Evolutionary conservation across 2,797 vertebrate species (phyloP).

Genomic region (Falco rusticolus): DNA sequence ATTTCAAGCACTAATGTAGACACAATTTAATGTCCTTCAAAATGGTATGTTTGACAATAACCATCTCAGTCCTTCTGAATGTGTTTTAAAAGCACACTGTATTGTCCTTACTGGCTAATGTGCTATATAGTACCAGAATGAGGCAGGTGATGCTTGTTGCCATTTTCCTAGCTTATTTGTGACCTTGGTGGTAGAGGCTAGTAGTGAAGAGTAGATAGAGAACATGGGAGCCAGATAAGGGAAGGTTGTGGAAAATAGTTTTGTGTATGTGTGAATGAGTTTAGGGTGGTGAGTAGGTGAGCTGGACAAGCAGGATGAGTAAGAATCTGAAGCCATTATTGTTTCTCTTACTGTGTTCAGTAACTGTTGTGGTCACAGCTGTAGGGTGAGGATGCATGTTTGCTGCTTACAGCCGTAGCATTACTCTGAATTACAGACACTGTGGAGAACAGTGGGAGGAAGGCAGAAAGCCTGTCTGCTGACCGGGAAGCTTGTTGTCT

Average conservation of each 20-base stretch:
- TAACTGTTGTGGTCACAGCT: background rate
- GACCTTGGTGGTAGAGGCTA: background rate
- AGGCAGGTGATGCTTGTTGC: background rate
- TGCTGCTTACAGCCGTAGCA: background rate
- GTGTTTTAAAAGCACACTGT: background rate
- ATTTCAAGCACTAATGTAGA: background rate
- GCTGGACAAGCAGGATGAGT: background rate
- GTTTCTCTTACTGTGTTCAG: background rate
- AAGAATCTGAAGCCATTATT: background rate
- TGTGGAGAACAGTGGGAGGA: background rate
- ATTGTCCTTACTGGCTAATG: background rate
- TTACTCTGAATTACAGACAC: background rate
- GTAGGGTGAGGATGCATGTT: background rate
- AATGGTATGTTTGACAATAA: background rate
- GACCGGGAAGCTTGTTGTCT: slow-evolving; percentile 12
- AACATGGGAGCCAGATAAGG: background rate
- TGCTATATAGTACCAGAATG: background rate
- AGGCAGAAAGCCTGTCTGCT: slow-evolving; percentile 1
- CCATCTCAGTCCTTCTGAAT: background rate
- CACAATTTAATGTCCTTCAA: background rate
- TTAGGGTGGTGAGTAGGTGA: background rate
- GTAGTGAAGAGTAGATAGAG: background rate
- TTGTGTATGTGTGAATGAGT: background rate
- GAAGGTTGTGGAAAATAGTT: background rate
- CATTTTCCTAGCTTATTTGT: background rate